Base-by-base conservation (phyloP, 30 jellyfish, hydroid and myxozoan genomes). In the Cassiopea xamachana region DNA sequence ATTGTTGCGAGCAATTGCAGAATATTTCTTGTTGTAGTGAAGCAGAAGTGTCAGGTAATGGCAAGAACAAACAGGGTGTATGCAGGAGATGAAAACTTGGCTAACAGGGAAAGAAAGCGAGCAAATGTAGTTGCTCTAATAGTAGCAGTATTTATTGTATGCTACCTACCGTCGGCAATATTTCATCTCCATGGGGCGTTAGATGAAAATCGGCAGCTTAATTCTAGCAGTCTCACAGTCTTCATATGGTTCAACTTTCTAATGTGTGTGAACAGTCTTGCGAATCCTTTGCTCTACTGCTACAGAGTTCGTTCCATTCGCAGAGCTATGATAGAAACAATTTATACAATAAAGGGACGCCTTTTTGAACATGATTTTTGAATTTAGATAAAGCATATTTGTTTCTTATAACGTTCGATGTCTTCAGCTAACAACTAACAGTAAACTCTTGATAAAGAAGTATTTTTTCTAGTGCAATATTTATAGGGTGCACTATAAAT, bases 231-330 rank as follows among this genome's bases (percentile, higher is more conserved):
- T 82, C 19, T 15, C 18, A 16, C n/a, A 7, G 10, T 27, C 46
- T 17, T 39, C 50, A 64, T 51, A 18, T 82, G 83, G 83, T 15
- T 64, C 16, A 83, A 51, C 43, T 82, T 82, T 70, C 51, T 69
- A 2, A 45, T 82, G 16, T 67, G 48, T 27, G 27, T 82, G 55
- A 82, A 82, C 82, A 82, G 90, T 46, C 80, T 64, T 82, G 55
- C 50, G 18, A 82, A 82, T 17, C 90, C 90, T 4, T 1, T 82
- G 12, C 71, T 82, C 3, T 82, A 82, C 46, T 82, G 68, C 73
- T 39, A 47, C 19, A 64, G 90, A 16, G 2, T 55, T 39, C 50
- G 5, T 5, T 67, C 60, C 15, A 82, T 82, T 15, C 67, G 81
- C 17, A 70, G 27, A 15, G 90, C 90, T 16, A 62, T 62, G 69